Evolutionary conservation across 2,797 vertebrate species (phyloP), one percentile per base, ranked within the genome.

Genomic region (Parauchenoglanis ngamensis): DNA sequence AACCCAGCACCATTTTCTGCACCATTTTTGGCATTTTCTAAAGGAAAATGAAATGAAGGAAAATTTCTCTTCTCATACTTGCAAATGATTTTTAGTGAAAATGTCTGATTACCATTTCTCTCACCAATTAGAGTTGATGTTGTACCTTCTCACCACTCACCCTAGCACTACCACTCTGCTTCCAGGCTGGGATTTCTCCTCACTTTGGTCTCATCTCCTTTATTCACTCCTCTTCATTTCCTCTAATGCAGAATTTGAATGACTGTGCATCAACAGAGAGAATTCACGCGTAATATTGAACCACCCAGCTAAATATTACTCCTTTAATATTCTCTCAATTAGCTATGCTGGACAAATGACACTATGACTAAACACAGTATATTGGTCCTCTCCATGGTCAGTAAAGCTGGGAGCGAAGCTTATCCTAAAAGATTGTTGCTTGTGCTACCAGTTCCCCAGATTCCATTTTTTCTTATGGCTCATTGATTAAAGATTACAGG

Each of bases 31-130:
- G 35, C 92, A 92, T 92, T 87, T 63, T n/a, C 89, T 89, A 31
- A 31, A 31, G 31, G 31, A 31, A 31, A 31, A 31, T 31, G 31
- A 31, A 31, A 31, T 31, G 31, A 31, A 31, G 31, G 31, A 31
- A 31, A 31, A 31, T 87, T 90, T 87, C 54, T 95, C 90, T 94
- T 94, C 92, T 79, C 87, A 85, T 94, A 94, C 93, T 93, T 93
- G 89, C 93, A 92, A 91, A 88, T 92, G 88, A 89, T 85, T 93
- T 91, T 90, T 90, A 31, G 13, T 35, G 8, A 65, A 65, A 61
- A 52, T 93, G 88, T 85, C 85, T 86, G 92, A 93, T 86, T 91
- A 90, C 84, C 80, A 84, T 87, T 40, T 7, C 46, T 77, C 49
- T 10, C 1, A 83, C 92, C 93, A 93, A 92, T 91, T 88, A 90